Base-by-base conservation (phyloP, 2,113 vertebrate species). In the Oxyura jamaicensis region DNA sequence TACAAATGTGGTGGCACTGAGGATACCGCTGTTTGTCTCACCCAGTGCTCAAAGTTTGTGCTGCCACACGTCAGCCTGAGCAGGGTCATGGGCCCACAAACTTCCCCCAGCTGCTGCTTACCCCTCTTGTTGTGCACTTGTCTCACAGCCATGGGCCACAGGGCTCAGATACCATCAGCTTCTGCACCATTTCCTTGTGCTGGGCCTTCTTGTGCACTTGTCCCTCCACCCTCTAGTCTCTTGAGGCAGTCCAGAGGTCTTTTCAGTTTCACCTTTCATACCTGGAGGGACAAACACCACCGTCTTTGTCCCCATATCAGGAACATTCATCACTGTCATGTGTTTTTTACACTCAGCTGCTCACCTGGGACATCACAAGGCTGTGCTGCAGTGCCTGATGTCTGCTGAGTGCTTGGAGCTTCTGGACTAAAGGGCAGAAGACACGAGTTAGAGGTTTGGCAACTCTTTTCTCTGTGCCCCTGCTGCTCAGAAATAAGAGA, bases 401-500 rank as follows among this genome's bases (percentile, higher is more conserved):
- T 84, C 87, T 72, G 50, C 35, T 60, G 25, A 73, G 35, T 5
- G 0, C 22, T 35, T 75, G 48, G 17, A 83, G 25, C 5, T 3
- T 35, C 25, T 8, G 52, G 39, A 42, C 33, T 60, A 5, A 25
- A 44, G 80, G 33, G 18, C 22, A 94, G 66, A 23, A 86, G n/a
- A 83, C 36, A 11, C 0, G 6, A 14, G 39, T 52, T 33, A 59
- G 28, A 91, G 7, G 8, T 85, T 31, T 85, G 62, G 48, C 25
- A 84, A 23, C 4, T 10, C 0, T 5, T 78, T 77, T 33, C 4
- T 75, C 63, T 8, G 4, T 25, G 42, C 35, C 10, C 10, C 74
- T 96, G 92, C 31, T 58, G 11, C n/a, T 85, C 63, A 80, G 58
- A 91, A 88, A 95, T 85, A 94, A 65, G 6, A 80, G 6, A 39